Evolutionary conservation across 2,888 invertebrate genomes (phyloP), one percentile per base, ranked within the genome.

Genomic region (Alcis repandata): DNA sequence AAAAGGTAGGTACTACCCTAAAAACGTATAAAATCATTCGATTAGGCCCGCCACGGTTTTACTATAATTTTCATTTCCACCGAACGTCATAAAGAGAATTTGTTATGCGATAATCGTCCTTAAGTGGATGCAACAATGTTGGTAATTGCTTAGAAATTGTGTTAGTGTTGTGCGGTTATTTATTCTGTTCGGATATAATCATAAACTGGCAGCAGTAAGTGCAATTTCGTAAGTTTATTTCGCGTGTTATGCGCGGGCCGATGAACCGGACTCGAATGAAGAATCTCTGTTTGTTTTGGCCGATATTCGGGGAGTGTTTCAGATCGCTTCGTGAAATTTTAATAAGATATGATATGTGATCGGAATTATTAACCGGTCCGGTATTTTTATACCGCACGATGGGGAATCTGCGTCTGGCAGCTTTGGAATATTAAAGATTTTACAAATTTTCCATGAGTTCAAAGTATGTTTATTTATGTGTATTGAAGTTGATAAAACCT

Each of bases 181-280:
- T 79, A 79, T 79, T 77, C 72, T 73, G 68, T 72, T 70, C 70
- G 68, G 71, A 71, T 78, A 72, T 74, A 75, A 79, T 78, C 78
- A 74, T 82, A 80, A 79, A 78, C 72, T 70, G 58, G 71, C 70
- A 72, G 72, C 71, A 73, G 72, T 79, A 76, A 79, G 74, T 80
- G 79, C 79, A 80, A 78, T 78, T 79, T 75, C 70, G 72, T 72
- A 75, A 78, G 76, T 83, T 82, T 81, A 79, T 80, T 80, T 77
- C 78, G 71, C 72, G 64, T 69, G 68, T 75, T 77, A 76, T 73
- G 76, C 69, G 33, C 72, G 71, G 77, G 74, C 71, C 77, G 73
- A 73, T 79, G 82, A 81, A 79, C 80, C 68, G 62, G 59, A 71
- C 61, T 63, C 67, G 72, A 69, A 72, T 74, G 74, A 75, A 74